Evolutionary conservation across 2,113 vertebrate genomes (phyloP), one percentile per base, ranked within the genome.

Genomic region (Calyptomena viridis): DNA sequence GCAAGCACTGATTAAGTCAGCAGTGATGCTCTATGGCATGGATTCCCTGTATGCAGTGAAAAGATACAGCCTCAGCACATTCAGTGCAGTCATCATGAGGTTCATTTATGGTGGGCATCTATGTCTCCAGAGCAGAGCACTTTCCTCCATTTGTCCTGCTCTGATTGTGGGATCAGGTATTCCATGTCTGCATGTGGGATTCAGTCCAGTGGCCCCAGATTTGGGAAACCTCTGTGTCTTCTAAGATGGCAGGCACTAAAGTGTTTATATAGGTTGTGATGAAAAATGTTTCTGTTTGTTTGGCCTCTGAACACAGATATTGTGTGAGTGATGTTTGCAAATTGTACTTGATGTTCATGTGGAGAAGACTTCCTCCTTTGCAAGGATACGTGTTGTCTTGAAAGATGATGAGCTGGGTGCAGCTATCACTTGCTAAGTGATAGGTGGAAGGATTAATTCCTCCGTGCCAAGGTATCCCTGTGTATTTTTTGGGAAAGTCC

Each of bases 101-200:
- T 80, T 83, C 22, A 40, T 63, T 83, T 35, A 31, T n/a, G 19
- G 14, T 1, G 58, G 49, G 14, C 9, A 42, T 31, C 11, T 63
- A 2, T 7, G 5, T 40, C 9, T 11, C 16, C 28, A 58, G 71
- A 83, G 31, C 39, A 78, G 79, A 37, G 17, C 8, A 31, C 4
- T 40, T 27, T 42, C 47, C 13, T 44, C 44, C 66, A 8, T 50
- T 46, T 82, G 59, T 69, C 50, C 55, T 59, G 9, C 17, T 83
- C 67, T 71, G 23, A 25, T 22, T 73, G 14, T 67, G 79, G 27
- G 24, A 80, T 71, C 67, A 86, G 19, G 27, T 64, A 15, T 67
- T 28, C 37, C 28, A 52, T 0, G 0, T 49, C 25, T 71, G 37
- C 19, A n/a, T 14, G 13, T 1, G 12, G 35, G 21, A 69, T 53